Evolutionary conservation across 2,113 vertebrate genomes (phyloP), one percentile per base, ranked within the genome.

Genomic region (Phyllostomus hastatus): DNA sequence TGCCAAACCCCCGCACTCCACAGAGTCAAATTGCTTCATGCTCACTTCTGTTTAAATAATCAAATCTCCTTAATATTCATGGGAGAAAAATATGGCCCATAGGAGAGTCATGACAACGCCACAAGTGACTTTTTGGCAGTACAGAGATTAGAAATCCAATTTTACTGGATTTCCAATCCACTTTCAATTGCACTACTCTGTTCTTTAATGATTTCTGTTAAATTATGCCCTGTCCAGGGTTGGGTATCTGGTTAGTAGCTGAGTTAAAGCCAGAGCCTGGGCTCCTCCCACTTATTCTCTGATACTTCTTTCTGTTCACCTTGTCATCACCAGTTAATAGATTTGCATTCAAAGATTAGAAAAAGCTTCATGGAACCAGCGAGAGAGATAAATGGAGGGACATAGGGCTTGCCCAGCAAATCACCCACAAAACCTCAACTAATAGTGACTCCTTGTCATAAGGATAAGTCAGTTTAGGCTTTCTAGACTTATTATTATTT

Each of bases 121-220:
- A 66, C 3, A 1, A 52, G 48, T 75, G 43, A 81, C 22, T 41
- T 96, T 90, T 90, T 46, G 28, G 43, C 73, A 75, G 82, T 61
- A 66, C 20, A 82, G 46, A 92, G 76, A 95, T 92, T 90, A 92
- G 54, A 96, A 95, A 96, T 95, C 48, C 94, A 94, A 73, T 97
- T 94, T 92, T 85, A 94, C 88, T 96, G 66, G 76, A 91, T 94
- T 97, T 95, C 19, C 85, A 78, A 70, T 96, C 66, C 69, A 82
- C 67, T 90, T 85, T 96, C 66, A 82, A 82, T 97, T 88, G 81
- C 54, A 69, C 24, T 94, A 59, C 78, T 85, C 28, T 90, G 83
- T 88, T 88, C 67, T 81, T 88, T 88, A 95, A 90, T 91, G 94
- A 96, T 85, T 97, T 59, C 72, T 88, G 24, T 95, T 97, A 94